Base-by-base conservation (phyloP, 2,888 invertebrate species). In the Mechanitis messenoides region DNA sequence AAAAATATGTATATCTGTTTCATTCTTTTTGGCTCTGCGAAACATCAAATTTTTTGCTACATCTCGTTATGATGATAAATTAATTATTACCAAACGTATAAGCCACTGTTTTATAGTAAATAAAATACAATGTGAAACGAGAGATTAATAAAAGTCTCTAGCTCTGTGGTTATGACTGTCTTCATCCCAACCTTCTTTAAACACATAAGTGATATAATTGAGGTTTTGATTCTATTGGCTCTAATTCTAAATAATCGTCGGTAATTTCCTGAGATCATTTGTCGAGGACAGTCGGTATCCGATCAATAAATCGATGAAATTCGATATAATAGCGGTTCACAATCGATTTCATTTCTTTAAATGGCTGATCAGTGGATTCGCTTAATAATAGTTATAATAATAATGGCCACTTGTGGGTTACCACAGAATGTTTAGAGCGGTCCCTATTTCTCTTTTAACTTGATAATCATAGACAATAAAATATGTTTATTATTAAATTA, bases 121-220 rank as follows among this genome's bases (percentile, higher is more conserved):
- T 11, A 35, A 53, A 55, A 20, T 45, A 56, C 59, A 58, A 42
- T 58, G 61, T 65, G 61, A 63, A 62, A 55, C 38, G 54, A 55
- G 59, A 60, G 54, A 56, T 50, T 63, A 61, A 61, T 54, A 50
- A 35, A 45, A 45, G 6, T 38, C 4, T 42, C 31, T 42, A 67
- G 68, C 62, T 83, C 85, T 83, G 83, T 80, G 79, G 81, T 83
- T 84, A 82, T 81, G 83, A 87, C 84, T 83, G 73, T 72, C 72
- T 74, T 72, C 67, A 84, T 81, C 83, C 84, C 89, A 84, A 80
- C 90, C 89, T 87, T 81, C 83, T 88, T 84, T 90, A 89, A 90
- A 87, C 90, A 88, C 85, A 88, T 90, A 90, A 90, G 90, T 89
- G 89, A 90, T 88, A 87, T 90, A 89, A 90, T 90, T 88, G 81